These are phyloP conservation scores for Cybosia mesomella DNA, from an alignment of 2,888 invertebrate genomes.

Conservation along the genomic window DNA sequence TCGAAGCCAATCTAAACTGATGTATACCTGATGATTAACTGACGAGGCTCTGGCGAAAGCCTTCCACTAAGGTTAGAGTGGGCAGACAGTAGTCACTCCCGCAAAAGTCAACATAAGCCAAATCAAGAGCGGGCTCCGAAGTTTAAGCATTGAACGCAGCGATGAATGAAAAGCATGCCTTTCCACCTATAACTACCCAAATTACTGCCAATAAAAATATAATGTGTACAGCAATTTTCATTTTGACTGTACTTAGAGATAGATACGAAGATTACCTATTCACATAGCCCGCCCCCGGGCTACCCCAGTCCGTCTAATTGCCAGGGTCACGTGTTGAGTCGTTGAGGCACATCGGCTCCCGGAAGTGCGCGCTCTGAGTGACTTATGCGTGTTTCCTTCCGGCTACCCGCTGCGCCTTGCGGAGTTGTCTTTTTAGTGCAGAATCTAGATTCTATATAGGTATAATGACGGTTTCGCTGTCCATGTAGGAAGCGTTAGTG, in stretches of 20 bases:
- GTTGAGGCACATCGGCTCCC: conserved; percentile 40
- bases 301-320: conserved; percentile 57
- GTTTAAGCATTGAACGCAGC: background rate
- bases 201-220: background rate
- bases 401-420: conserved; percentile 55
- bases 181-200: background rate
- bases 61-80: too few species aligned
- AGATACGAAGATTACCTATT: conserved; percentile 27
- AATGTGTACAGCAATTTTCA: background rate
- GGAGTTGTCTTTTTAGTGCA: conserved; percentile 32
- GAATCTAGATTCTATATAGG: conserved; percentile 35
- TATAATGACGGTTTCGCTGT: background rate
- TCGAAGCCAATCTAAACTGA: too few species aligned
- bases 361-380: conserved; percentile 68
- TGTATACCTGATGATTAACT: too few species aligned
- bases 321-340: conserved; percentile 62
- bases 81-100: too few species aligned
- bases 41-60: too few species aligned
- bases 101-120: background rate
- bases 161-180: background rate
- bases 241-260: background rate
- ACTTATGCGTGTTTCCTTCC: conserved; percentile 78
- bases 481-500: background rate
- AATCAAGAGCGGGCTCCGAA: background rate
- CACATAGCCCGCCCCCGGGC: conserved; percentile 12